These are phyloP conservation scores for Chloropsis cyanopogon DNA, from an alignment of 2,113 vertebrate genomes.

Conservation along the genomic window DNA sequence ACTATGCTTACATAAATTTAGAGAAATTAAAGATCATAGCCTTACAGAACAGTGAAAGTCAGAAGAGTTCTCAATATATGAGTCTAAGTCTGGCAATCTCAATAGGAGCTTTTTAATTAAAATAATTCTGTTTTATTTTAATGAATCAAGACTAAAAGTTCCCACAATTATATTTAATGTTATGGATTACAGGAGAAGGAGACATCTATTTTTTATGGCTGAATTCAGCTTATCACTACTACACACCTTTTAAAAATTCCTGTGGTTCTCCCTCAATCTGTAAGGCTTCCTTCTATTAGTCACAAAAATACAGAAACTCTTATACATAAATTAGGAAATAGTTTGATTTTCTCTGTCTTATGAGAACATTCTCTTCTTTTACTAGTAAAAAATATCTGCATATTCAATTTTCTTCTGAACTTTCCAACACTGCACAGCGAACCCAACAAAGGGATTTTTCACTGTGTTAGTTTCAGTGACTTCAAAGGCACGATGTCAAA, in stretches of 20 bases:
- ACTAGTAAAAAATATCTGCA: neutral
- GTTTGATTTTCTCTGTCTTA: neutral
- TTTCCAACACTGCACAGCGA: neutral
- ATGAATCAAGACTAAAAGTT: neutral
- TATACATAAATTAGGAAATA: neutral
- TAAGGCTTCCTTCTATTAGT: neutral
- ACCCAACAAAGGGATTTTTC: conserved; percentile 21
- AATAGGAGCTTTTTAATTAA: neutral
- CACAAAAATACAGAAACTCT: neutral
- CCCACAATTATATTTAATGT: neutral
- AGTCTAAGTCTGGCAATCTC: neutral
- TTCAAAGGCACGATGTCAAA: conserved; percentile 1
- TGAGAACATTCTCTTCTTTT: neutral
- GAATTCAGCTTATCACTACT: neutral
- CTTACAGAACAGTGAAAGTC: neutral
- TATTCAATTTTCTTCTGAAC: conserved; percentile 5
- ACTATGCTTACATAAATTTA: neutral
- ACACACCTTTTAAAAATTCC: neutral
- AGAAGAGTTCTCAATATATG: neutral
- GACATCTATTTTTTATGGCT: neutral
- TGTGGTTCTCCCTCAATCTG: neutral
- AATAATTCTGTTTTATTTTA: neutral
- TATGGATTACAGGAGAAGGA: neutral
- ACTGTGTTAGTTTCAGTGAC: neutral
- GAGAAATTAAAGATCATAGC: no score